These are phyloP conservation scores for Orthosia cruda DNA, from an alignment of 2,888 invertebrate species.

Conservation along the genomic window DNA sequence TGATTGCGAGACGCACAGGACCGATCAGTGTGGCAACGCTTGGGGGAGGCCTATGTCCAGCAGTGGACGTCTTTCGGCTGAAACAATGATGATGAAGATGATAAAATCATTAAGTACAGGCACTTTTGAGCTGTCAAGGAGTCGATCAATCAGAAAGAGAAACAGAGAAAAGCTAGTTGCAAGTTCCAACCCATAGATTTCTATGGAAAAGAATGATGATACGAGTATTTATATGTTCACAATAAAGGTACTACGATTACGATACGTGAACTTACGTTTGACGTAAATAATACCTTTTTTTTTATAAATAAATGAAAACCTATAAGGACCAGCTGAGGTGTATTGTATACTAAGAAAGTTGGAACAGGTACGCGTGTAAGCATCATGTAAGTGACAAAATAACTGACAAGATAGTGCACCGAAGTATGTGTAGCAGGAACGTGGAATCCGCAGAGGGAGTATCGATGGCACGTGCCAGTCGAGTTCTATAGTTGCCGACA, in stretches of 20 bases:
- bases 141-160: background rate
- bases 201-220: background rate
- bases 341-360: background rate
- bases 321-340: too few relatives aligned
- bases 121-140: background rate
- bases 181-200: background rate
- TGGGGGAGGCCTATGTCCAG: too few relatives aligned
- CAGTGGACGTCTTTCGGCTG: too few relatives aligned
- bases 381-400: background rate
- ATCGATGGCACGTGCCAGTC: constrained; percentile 28
- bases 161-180: too few relatives aligned
- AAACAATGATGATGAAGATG: too few relatives aligned
- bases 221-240: too few relatives aligned
- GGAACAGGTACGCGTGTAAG: too few relatives aligned
- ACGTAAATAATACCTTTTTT: background rate
- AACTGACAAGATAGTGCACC: background rate
- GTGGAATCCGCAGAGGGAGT: background rate
- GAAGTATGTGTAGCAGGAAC: background rate
- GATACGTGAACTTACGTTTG: background rate
- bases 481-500: background rate
- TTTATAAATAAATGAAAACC: too few relatives aligned
- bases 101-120: too few relatives aligned
- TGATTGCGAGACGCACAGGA: too few relatives aligned
- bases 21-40: too few relatives aligned
- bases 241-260: too few relatives aligned